phyloP scores from a whole-genome alignment of 2,113 vertebrate species.

The Mus pahari region DNA sequence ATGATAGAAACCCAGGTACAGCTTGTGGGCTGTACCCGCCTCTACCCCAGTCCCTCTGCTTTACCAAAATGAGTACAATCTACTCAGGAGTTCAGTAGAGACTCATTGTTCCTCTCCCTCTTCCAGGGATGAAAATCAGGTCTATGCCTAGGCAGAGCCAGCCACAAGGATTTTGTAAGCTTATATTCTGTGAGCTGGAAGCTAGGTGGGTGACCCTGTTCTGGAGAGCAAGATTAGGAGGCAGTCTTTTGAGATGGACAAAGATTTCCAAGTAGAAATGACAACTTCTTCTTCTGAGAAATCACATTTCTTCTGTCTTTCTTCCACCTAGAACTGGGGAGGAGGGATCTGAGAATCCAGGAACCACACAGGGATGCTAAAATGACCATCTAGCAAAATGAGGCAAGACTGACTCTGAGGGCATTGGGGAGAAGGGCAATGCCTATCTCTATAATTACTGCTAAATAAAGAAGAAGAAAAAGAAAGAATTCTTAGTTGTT shows the following conservation, averaged over 20 bases:
- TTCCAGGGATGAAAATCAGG: background rate
- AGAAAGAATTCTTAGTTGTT: background rate
- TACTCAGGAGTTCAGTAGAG: background rate
- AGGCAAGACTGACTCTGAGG: background rate
- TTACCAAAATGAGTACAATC: background rate
- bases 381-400: background rate
- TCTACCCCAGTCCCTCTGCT: too few relatives aligned
- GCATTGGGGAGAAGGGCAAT: background rate
- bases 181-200: background rate
- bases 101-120: background rate
- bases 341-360: background rate
- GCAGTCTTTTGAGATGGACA: background rate
- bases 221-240: background rate
- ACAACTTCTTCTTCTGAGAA: background rate
- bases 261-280: background rate
- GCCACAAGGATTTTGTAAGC: background rate
- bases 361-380: accelerated
- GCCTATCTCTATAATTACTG: background rate
- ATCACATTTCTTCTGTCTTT: background rate
- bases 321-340: background rate
- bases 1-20: background rate
- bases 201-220: background rate
- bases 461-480: background rate
- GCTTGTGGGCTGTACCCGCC: too few relatives aligned
- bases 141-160: background rate